Conservation (phyloP, 2,113 vertebrate species). For the Thunnus maccoyii region DNA sequence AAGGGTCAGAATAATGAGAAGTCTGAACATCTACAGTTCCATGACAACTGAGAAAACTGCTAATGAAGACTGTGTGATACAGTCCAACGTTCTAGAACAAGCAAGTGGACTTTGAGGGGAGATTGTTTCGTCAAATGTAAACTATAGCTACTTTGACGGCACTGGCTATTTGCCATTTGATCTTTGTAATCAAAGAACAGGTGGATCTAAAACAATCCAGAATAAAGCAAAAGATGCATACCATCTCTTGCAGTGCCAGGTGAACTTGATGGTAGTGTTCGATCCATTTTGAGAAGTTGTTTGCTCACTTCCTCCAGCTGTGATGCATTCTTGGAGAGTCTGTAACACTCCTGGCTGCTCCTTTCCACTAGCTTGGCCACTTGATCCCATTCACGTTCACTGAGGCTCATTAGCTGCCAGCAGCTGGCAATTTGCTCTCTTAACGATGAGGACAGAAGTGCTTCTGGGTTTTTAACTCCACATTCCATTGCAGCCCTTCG, state of each 20-base stretch:
- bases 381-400: conserved; percentile 64
- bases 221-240: conserved; percentile 33
- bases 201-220: neutral
- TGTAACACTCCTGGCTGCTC: conserved; percentile 63
- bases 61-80: neutral
- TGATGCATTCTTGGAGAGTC: conserved; percentile 58
- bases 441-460: conserved; percentile 72
- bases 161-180: neutral
- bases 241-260: conserved; percentile 52
- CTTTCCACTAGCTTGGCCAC: conserved; percentile 65
- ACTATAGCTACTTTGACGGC: neutral
- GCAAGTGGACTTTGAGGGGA: neutral
- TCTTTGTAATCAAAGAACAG: neutral
- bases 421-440: conserved; percentile 78
- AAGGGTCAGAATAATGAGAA: neutral
- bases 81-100: neutral
- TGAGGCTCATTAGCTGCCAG: conserved; percentile 81
- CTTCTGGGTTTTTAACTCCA: conserved; percentile 77
- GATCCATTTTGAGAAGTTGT: conserved; percentile 73
- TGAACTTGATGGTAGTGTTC: conserved; percentile 37
- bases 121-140: neutral
- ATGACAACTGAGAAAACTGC: neutral
- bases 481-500: conserved; percentile 74
- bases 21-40: neutral
- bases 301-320: conserved; percentile 75